phyloP scores from a whole-genome alignment of 2,888 invertebrate species.

The Pardosa pseudoannulata region DNA sequence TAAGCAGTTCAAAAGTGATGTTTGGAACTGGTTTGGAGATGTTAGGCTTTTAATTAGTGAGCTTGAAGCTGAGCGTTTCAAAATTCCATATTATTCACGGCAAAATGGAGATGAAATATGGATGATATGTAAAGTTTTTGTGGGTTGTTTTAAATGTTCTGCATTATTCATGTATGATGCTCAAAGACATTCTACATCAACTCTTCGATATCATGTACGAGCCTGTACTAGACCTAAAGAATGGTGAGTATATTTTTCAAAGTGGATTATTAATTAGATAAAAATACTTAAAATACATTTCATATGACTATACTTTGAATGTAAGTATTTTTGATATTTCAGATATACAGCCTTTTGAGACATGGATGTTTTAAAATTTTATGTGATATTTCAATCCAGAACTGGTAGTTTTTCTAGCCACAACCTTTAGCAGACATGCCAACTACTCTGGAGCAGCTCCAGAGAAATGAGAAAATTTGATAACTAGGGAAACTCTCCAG shows the following conservation, averaged over 20 bases:
- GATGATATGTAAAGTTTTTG: constrained; percentile 58
- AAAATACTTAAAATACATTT: no score
- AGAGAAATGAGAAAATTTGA: no score
- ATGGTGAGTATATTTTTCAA: no score
- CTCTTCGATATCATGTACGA: constrained; percentile 51
- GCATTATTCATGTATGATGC: constrained; percentile 68
- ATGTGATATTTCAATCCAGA: no score
- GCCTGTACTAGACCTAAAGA: constrained; percentile 62
- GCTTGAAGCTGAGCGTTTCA: constrained; percentile 41
- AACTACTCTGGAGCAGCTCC: no score
- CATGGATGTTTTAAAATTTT: no score
- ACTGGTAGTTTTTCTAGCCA: no score
- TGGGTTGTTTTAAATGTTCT: constrained; percentile 59
- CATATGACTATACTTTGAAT: no score
- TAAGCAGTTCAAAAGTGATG: constrained; percentile 68
- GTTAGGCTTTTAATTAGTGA: constrained; percentile 40
- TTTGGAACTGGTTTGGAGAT: constrained; percentile 69
- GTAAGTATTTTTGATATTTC: neutral
- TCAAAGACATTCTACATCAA: constrained; percentile 56
- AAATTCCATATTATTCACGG: constrained; percentile 49
- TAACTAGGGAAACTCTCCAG: no score
- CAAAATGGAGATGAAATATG: constrained; percentile 38
- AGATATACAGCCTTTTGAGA: neutral
- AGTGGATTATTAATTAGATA: no score
- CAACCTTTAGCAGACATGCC: no score